Base-by-base conservation (phyloP, 2,888 invertebrate genomes). In the Graphium colonna region DNA sequence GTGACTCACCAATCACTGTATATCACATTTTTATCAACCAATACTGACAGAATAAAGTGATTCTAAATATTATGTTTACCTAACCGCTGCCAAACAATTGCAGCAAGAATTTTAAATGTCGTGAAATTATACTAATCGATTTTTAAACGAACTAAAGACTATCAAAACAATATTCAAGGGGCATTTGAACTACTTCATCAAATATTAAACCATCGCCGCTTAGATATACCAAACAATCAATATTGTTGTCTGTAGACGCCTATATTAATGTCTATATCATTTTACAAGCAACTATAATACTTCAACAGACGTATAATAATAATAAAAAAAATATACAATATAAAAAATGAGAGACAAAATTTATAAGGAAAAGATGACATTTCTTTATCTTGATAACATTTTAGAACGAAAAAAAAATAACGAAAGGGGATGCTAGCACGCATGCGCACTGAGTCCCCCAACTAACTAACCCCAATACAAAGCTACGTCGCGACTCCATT, bases 401-500 rank as follows among this genome's bases (percentile, higher is more conserved):
- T 63, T 57, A 59, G 77, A 80, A 82, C 82, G 82, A 70, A 73
- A 52, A 60, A 50, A 51, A 64, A 51, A 64, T 59, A 51, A 41
- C 56, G 59, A 66, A 67, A 63, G 66, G 68, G 60, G 59, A 57
- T 66, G 67, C 64, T 62, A 58, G 8, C 57, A 60, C 86, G 85
- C 87, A 80, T 77, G 87, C 87, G 76, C 63, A 1, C n/a, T 12
- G 4, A n/a, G 4, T 55, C 60, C 68, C 56, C 57, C 62, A 61
- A 47, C 64, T 26, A 41, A 47, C 73, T 79, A 80, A 82, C 81
- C 82, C 79, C 73, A 78, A 78, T 71, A 64, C 63, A 58, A 62
- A 59, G 63, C 61, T 62, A 63, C 60, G 57, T 53, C 59, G 55
- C 57, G 70, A 78, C 82, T 70, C 85, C 87, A 87, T 88, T 82